phyloP scores from a whole-genome alignment of 2,113 vertebrate genomes.

The Patagioenas fasciata region DNA sequence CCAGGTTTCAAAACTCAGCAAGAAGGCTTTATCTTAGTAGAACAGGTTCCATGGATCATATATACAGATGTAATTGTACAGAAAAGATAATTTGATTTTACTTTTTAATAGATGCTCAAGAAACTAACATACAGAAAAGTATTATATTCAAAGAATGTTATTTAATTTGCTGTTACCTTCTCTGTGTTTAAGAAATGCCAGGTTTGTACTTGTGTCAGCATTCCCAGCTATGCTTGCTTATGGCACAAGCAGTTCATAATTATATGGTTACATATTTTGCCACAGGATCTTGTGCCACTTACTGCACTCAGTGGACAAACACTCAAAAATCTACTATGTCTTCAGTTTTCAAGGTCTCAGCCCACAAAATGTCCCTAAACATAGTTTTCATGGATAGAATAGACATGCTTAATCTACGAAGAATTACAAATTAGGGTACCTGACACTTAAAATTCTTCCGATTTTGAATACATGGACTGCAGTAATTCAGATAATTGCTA shows the following conservation, averaged over 20 bases:
- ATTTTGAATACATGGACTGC: neutral
- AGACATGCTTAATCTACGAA: neutral
- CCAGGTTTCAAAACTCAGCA: neutral
- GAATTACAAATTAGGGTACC: neutral
- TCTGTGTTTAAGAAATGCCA: neutral
- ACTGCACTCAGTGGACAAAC: neutral
- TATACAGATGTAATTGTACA: accelerated
- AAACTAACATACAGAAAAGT: neutral
- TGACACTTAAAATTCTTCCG: neutral
- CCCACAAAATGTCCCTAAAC: neutral
- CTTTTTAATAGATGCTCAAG: neutral
- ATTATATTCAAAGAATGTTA: neutral
- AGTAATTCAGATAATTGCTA: neutral
- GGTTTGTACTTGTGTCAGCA: neutral
- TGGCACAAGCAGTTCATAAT: neutral
- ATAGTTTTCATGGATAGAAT: neutral
- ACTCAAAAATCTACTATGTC: neutral
- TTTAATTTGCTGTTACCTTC: neutral
- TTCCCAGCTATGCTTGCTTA: neutral
- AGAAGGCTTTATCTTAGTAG: neutral
- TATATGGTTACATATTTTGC: neutral
- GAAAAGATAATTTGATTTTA: neutral
- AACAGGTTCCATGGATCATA: neutral
- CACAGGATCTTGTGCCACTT: neutral
- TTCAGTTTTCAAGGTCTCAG: neutral